These are phyloP conservation scores for Epinephelus moara DNA, from an alignment of 2,113 vertebrate species.

Conservation along the genomic window DNA sequence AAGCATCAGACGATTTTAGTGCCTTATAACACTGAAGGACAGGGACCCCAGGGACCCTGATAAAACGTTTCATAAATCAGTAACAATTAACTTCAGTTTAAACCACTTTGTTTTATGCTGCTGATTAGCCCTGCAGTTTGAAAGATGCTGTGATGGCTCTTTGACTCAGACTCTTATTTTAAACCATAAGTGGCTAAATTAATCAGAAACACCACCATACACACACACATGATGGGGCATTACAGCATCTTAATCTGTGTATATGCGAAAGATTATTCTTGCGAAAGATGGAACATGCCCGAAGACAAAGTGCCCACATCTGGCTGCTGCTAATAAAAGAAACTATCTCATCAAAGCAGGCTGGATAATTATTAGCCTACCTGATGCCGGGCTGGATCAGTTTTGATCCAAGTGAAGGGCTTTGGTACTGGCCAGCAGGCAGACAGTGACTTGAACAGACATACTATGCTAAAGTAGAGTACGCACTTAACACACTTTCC, in stretches of 20 bases:
- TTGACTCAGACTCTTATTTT: slow-evolving; percentile 11
- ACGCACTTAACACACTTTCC: slow-evolving; percentile 45
- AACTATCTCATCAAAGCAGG: slow-evolving; percentile 54
- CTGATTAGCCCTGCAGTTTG: neutral
- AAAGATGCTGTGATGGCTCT: neutral
- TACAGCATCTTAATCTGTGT: slow-evolving; percentile 11
- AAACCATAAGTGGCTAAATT: slow-evolving; percentile 12
- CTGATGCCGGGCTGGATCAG: slow-evolving; percentile 16
- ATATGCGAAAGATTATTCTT: slow-evolving; percentile 14
- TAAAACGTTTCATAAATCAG: slow-evolving; percentile 32
- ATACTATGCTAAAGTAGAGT: slow-evolving; percentile 14
- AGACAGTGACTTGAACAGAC: slow-evolving; percentile 38
- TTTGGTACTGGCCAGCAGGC: slow-evolving; percentile 15
- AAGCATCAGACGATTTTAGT: slow-evolving; percentile 6
- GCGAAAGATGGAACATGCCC: slow-evolving; percentile 25
- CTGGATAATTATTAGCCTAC: slow-evolving; percentile 64
- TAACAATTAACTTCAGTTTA: slow-evolving; percentile 23
- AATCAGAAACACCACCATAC: slow-evolving; percentile 9
- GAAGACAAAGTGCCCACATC: slow-evolving; percentile 61
- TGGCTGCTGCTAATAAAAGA: slow-evolving; percentile 59
- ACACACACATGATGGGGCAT: neutral
- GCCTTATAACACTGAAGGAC: neutral
- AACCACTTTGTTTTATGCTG: slow-evolving; percentile 2
- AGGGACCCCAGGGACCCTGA: neutral
- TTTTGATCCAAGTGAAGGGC: slow-evolving; percentile 26